phyloP scores from a whole-genome alignment of 1,140 invertebrate genomes.

The Danaus melanippus region DNA sequence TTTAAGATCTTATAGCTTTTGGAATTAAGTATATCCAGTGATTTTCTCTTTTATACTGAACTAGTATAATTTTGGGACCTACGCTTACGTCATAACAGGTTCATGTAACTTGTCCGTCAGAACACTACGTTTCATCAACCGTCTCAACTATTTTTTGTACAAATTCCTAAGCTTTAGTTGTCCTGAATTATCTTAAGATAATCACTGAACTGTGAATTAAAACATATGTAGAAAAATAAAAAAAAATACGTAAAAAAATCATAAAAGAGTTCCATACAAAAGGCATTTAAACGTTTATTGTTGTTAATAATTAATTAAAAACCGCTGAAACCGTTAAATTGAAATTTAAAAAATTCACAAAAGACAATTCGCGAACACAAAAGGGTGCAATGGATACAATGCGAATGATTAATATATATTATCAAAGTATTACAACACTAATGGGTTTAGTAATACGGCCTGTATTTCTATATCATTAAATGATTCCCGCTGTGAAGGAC shows the following conservation, averaged over 20 bases:
- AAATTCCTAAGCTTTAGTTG: too few relatives aligned
- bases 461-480: not conserved
- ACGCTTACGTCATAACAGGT: too few relatives aligned
- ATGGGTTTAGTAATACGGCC: not conserved
- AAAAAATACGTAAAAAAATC: not conserved
- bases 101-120: too few relatives aligned
- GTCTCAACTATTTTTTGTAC: too few relatives aligned
- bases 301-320: slow-evolving; percentile 8
- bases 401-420: slow-evolving; percentile 4
- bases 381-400: slow-evolving; percentile 21
- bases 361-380: slow-evolving; percentile 28
- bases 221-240: not conserved
- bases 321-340: slow-evolving; percentile 16
- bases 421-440: not conserved
- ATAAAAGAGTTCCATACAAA: slow-evolving; percentile 3
- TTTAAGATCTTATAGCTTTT: too few relatives aligned
- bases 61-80: too few relatives aligned
- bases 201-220: not conserved
- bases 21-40: too few relatives aligned
- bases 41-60: too few relatives aligned
- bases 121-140: too few relatives aligned
- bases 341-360: slow-evolving; percentile 15
- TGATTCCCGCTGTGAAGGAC: slow-evolving; percentile 34
- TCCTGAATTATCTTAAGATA: slow-evolving; percentile 5
- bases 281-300: slow-evolving; percentile 13